Evolutionary conservation across 2,797 vertebrate species (phyloP).

Genomic region (Gymnoscopelus microlampas): DNA sequence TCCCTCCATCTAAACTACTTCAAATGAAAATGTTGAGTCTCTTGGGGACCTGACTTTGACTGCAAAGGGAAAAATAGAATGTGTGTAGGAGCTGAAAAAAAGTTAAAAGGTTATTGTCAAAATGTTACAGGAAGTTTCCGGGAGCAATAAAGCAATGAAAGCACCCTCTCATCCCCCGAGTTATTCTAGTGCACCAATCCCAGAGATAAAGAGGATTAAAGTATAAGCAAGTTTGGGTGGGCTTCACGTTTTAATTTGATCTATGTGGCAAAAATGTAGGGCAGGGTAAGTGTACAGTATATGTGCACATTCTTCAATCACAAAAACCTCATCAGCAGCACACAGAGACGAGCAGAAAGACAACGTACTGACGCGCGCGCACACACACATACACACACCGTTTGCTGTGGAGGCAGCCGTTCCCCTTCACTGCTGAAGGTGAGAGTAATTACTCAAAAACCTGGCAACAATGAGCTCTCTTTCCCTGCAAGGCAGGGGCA

Average conservation of each 20-base stretch:
- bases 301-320: conserved; percentile 45
- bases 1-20: conserved; percentile 44
- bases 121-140: conserved; percentile 48
- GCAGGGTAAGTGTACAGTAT: conserved; percentile 46
- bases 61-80: conserved; percentile 25
- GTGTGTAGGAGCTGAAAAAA: conserved; percentile 16
- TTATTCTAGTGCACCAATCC: conserved; percentile 52
- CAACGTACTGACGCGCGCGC: background rate
- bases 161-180: conserved; percentile 47
- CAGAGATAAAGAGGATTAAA: conserved; percentile 52
- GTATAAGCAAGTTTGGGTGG: conserved; percentile 60
- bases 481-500: conserved; percentile 54
- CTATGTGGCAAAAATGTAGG: conserved; percentile 54
- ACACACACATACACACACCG: conserved; percentile 6
- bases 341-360: conserved; percentile 12
- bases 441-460: conserved; percentile 81
- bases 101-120: conserved; percentile 32
- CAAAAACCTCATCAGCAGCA: conserved; percentile 28
- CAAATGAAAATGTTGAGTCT: conserved; percentile 40
- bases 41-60: conserved; percentile 32
- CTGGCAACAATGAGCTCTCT: conserved; percentile 72
- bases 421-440: conserved; percentile 71
- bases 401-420: conserved; percentile 54
- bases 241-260: conserved; percentile 57
- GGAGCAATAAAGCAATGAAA: conserved; percentile 56